Conservation (phyloP, 1,140 invertebrate species). For the Sarcophaga peregrina region DNA sequence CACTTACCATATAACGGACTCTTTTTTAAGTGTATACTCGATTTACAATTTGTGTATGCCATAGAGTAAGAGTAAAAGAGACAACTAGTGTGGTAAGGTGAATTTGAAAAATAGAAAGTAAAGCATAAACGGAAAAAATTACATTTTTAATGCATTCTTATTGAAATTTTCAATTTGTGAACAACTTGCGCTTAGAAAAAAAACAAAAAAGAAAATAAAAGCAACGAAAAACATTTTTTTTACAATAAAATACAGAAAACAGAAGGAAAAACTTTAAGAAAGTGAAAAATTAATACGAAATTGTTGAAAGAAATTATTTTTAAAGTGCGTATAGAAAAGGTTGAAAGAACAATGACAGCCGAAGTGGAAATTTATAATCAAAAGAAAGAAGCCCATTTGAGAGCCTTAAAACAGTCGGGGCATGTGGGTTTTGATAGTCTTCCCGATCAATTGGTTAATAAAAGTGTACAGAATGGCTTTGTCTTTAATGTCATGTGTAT, state of each 20-base stretch:
- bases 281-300: slow-evolving; percentile 8
- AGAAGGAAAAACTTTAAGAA: too few species aligned
- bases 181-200: slow-evolving; percentile 20
- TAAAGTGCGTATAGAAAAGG: neutral
- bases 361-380: slow-evolving; percentile 35
- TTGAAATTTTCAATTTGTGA: slow-evolving; percentile 29
- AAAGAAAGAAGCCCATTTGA: slow-evolving; percentile 69
- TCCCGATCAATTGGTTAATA: slow-evolving; percentile 97
- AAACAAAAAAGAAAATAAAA: neutral
- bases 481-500: slow-evolving; percentile 97
- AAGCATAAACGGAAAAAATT: slow-evolving; percentile 11
- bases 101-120: slow-evolving; percentile 21
- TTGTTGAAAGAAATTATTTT: neutral
- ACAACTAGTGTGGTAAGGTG: neutral
- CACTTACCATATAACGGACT: neutral
- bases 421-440: slow-evolving; percentile 99
- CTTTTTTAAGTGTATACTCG: slow-evolving; percentile 21
- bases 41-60: too few species aligned
- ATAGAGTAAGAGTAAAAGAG: neutral
- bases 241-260: too few species aligned
- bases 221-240: neutral
- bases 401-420: slow-evolving; percentile 90
- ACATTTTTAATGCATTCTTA: slow-evolving; percentile 25
- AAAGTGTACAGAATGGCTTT: slow-evolving; percentile 97
- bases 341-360: slow-evolving; percentile 26